Conservation (phyloP, 2,113 vertebrate genomes). For the Bufo bufo region DNA sequence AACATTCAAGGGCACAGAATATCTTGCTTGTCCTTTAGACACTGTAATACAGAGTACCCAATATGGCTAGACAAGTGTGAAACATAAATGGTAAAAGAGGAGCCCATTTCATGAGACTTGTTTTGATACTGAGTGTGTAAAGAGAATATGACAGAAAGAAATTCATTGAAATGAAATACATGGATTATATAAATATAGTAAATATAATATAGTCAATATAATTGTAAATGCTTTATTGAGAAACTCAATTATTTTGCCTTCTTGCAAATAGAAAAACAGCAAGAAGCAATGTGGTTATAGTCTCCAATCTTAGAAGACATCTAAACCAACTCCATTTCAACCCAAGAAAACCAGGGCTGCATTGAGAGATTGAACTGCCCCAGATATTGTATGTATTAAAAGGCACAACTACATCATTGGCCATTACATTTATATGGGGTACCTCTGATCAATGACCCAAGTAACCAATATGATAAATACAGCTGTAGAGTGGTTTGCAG, state of each 20-base stretch:
- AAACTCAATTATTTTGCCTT: too few relatives aligned
- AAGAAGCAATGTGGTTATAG: neutral
- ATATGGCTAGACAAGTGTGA: neutral
- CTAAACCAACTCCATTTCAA: too few relatives aligned
- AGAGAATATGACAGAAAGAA: neutral
- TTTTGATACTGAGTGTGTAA: neutral
- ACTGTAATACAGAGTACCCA: neutral
- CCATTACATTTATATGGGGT: neutral
- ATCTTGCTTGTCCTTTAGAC: constrained; percentile 34
- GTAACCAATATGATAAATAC: neutral
- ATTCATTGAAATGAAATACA: neutral
- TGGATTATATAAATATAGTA: neutral
- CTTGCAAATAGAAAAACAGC: neutral
- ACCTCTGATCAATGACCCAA: neutral
- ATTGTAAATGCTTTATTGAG: neutral
- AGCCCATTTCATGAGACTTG: neutral
- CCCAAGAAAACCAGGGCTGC: too few relatives aligned
- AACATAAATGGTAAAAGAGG: neutral
- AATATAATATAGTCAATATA: neutral
- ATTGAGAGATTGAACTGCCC: too few relatives aligned
- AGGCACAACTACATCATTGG: neutral
- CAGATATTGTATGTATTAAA: neutral
- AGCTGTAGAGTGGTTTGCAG: too few relatives aligned
- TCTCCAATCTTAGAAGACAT: neutral
- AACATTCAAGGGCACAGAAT: constrained; percentile 42